Evolutionary conservation across 2,888 invertebrate genomes (phyloP), one percentile per base, ranked within the genome.

Genomic region (Coremacera marginata): DNA sequence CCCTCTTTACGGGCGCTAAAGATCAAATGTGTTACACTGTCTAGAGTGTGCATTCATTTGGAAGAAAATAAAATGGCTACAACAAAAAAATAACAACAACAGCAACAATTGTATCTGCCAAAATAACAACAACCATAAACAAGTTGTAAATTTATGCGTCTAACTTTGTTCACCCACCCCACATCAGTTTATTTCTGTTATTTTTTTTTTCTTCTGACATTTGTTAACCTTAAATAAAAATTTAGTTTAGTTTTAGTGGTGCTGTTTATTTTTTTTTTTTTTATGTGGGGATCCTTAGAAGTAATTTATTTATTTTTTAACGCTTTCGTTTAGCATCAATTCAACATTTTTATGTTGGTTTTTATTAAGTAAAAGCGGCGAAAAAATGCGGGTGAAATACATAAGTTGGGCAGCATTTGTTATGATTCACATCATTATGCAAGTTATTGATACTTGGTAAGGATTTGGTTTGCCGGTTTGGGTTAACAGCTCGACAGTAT

Each of bases 31-130:
- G 67, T 44, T 37, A 52, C 70, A 70, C 19, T 11, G 31, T n/a
- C 68, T 25, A n/a, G 14, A 34, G 57, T 27, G 65, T 84, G 85
- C 86, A 84, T 79, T 83, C 81, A 84, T 78, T 82, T 81, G 84
- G 86, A 84, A 84, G 79, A 79, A 78, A 84, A 83, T 84, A 84
- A 83, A 85, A 84, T 83, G 22, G n/a, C 62, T 65, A 52, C 52
- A 52, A 60, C 14, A 68, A 62, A 22, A 16, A 27, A 3, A 31
- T 3, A 31, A 65, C 34, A 52, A 60, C 14, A 68, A 62, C 9
- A 16, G 16, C 25, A 70, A 55, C n/a, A 22, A 55, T 1, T 19
- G 19, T 19, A 52, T 19, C 52, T 19, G 16, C 27, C 9, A 31
- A 34, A 63, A 25, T 31, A 31, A 34, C 37, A 57, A 71, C 63